Base-by-base conservation (phyloP, 2,888 invertebrate genomes). In the Thereva nobilitata region DNA sequence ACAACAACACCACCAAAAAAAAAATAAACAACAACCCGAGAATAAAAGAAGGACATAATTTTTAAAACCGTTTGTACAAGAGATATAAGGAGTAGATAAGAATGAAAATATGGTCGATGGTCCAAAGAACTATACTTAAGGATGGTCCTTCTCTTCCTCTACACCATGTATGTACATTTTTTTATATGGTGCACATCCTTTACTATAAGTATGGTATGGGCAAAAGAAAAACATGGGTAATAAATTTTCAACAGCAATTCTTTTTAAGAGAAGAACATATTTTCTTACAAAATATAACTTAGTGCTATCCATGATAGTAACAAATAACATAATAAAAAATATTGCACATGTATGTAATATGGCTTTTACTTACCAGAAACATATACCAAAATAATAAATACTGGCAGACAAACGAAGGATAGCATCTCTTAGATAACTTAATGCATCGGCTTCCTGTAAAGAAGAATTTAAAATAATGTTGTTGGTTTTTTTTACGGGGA, bases 361-460 rank as follows among this genome's bases (percentile, higher is more conserved):
- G n/a, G 3, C 7, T 34, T 34, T 6, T 59, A 59, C 72, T 72
- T 72, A 72, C 72, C 72, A 69, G 72, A 72, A 72, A 72, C 72
- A 72, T 72, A 72, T 70, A 72, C 72, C 71, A 72, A 72, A 72
- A 72, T 71, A 72, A 72, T 72, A 72, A 72, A 72, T 72, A 72
- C 71, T 69, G 72, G 71, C 70, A 72, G 70, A 70, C 71, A 72
- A 70, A 70, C 70, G 71, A 72, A 69, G 72, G 72, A 71, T 72
- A 71, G 71, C 72, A 72, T 72, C 71, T 72, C 71, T 72, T 70
- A 66, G 68, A 70, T 70, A 69, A 67, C 70, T 72, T 72, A 72
- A 69, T 72, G 72, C 71, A 71, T 68, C 68, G 71, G 68, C 70
- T 71, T 71, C 72, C 71, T 69, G 71, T 71, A 44, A 68, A 42